Evolutionary conservation across 2,888 invertebrate species (phyloP), one percentile per base, ranked within the genome.

Genomic region (Eupithecia tripunctaria): DNA sequence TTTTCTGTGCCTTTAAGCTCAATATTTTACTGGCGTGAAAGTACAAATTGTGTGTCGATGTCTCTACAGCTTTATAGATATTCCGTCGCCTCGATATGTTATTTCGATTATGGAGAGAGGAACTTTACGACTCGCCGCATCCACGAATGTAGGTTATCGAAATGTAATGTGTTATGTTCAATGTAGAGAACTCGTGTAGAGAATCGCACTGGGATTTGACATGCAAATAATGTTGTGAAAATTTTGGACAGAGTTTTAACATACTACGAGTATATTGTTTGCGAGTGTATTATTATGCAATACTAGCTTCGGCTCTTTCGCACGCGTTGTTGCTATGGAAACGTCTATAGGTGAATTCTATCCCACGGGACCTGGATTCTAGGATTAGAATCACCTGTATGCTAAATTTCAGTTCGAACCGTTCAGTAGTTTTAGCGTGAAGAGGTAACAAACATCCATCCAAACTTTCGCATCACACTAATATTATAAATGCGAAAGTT

Each of bases 81-180:
- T 72, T 70, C 62, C 75, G 72, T 68, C 65, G 74, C 71, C 62
- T 56, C 43, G 69, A 74, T 69, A 72, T 72, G 71, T 67, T 74
- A 74, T 75, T 75, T 75, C 72, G 75, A 75, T 75, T 75, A 75
- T 72, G 64, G 70, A 68, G 70, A 70, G 70, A 72, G 59, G 67
- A 75, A 75, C 72, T 75, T 75, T 75, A 75, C 72, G 75, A 72
- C 60, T 75, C 67, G 71, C 69, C 70, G 75, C 72, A 72, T 72
- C 51, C 70, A 51, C 75, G 60, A 75, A 75, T 75, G 67, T 72
- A 70, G 72, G 75, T 72, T 75, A 75, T 75, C 75, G 72, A 69
- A 70, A 75, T 72, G 75, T 75, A 72, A 75, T 70, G 75, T 67
- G 72, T 70, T 43, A 72, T 70, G 70, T 47, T 72, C 67, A 70